A percentile compares a stretch with the other conserved stretches of the same genome.
phyloP scores from a whole-genome alignment of 1,140 invertebrate species.

The Anastrepha obliqua region DNA sequence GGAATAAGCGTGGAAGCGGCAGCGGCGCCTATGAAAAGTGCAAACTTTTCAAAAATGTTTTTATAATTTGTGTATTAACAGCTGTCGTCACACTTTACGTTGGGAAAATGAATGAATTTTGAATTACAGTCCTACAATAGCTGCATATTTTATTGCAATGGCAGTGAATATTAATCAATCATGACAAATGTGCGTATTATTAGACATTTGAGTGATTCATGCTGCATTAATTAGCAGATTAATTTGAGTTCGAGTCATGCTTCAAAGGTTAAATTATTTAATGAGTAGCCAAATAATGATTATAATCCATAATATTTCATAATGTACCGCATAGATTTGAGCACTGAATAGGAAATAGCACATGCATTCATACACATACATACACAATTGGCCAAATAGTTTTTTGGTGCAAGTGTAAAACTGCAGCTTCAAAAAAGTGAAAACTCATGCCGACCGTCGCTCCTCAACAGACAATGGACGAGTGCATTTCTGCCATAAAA shows the following conservation, averaged over 20 bases:
- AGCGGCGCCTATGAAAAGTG: constrained; percentile 39
- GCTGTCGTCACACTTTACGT: constrained; percentile 37
- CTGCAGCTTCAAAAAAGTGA: no score
- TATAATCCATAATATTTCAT: background rate
- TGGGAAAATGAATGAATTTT: constrained; percentile 48
- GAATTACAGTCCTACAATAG: constrained; percentile 19
- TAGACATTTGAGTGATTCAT: background rate
- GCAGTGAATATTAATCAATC: constrained; percentile 42
- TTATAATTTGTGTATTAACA: constrained; percentile 50
- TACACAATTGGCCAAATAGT: no score
- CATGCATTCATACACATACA: no score
- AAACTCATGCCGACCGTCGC: no score
- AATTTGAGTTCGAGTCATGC: background rate
- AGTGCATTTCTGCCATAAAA: no score
- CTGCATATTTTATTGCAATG: background rate
- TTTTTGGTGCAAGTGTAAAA: no score
- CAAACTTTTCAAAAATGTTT: constrained; percentile 46
- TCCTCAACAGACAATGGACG: no score
- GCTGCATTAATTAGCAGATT: constrained; percentile 50
- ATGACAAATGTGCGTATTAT: constrained; percentile 29
- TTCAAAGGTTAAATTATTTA: constrained; percentile 33
- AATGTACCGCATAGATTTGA: no score
- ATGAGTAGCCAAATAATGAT: background rate
- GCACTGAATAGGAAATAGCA: no score
- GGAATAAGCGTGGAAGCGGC: background rate